Evolutionary conservation across 2,113 vertebrate genomes (phyloP).

Genomic region (Podilymbus podiceps): DNA sequence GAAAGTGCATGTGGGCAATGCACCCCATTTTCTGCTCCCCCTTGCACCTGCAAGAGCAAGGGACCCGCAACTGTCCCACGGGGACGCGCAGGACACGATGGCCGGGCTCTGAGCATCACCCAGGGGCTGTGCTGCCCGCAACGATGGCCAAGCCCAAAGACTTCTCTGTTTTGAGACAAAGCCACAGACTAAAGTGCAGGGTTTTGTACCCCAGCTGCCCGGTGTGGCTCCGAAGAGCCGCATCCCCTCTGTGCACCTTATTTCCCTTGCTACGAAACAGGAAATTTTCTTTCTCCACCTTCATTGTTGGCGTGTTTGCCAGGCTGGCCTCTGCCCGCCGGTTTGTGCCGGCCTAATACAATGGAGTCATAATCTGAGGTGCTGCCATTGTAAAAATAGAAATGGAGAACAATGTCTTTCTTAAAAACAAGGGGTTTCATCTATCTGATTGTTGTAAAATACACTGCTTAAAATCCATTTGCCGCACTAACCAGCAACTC

Average conservation of each 20-base stretch:
- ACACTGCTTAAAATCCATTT: background rate
- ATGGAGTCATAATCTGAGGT: background rate
- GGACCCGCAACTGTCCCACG: background rate
- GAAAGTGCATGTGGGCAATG: accelerated
- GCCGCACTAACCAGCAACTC: background rate
- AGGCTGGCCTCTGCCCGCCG: background rate
- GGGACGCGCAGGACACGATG: background rate
- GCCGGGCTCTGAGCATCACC: background rate
- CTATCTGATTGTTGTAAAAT: slow-evolving; percentile 14
- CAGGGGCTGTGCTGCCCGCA: background rate
- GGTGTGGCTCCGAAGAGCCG: accelerated
- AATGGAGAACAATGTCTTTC: background rate
- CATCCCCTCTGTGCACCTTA: background rate
- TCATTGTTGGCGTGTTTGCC: background rate
- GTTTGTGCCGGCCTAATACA: background rate
- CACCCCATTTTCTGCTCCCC: background rate
- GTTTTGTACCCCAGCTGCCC: background rate
- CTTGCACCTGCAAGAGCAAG: background rate
- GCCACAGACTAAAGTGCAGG: background rate
- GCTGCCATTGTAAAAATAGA: slow-evolving; percentile 16
- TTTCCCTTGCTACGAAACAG: background rate
- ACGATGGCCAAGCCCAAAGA: background rate
- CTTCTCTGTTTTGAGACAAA: background rate
- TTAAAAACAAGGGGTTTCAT: slow-evolving; percentile 12
- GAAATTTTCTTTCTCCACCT: slow-evolving; percentile 33